Evolutionary conservation across 2,797 vertebrate species (phyloP).

Genomic region (Darevskia mixta): DNA sequence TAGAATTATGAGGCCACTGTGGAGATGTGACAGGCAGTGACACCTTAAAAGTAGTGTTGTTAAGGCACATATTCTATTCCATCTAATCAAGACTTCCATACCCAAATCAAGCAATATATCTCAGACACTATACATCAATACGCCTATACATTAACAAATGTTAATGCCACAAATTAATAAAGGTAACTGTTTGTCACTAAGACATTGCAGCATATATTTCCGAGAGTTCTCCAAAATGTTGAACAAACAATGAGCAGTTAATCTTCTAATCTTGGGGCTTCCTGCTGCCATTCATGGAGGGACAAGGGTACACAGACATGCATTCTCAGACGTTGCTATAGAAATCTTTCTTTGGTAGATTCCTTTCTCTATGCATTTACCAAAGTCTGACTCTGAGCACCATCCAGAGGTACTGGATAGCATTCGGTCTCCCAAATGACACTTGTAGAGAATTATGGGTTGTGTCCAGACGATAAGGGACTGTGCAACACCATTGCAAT

Average conservation of each 20-base stretch:
- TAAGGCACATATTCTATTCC: not conserved
- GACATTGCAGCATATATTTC: not conserved
- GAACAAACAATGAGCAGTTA: not conserved
- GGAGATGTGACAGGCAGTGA: not conserved
- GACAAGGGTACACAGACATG: not conserved
- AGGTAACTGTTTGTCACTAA: not conserved
- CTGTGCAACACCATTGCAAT: not conserved
- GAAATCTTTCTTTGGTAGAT: not conserved
- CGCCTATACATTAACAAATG: too few species aligned
- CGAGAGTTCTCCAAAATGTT: not conserved
- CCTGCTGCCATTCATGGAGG: not conserved
- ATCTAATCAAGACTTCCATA: not conserved
- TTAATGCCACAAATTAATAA: not conserved
- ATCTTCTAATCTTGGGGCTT: not conserved
- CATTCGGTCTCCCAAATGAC: not conserved
- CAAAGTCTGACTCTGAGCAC: not conserved
- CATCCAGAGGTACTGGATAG: not conserved
- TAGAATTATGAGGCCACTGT: constrained; percentile 14
- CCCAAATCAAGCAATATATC: not conserved
- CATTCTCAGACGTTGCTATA: not conserved
- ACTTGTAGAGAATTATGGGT: not conserved
- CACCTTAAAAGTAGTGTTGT: not conserved
- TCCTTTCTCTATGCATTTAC: not conserved
- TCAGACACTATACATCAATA: not conserved
- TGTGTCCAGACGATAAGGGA: not conserved